Base-by-base conservation (phyloP, 1,140 invertebrate genomes). In the Trichogramma pretiosum region DNA sequence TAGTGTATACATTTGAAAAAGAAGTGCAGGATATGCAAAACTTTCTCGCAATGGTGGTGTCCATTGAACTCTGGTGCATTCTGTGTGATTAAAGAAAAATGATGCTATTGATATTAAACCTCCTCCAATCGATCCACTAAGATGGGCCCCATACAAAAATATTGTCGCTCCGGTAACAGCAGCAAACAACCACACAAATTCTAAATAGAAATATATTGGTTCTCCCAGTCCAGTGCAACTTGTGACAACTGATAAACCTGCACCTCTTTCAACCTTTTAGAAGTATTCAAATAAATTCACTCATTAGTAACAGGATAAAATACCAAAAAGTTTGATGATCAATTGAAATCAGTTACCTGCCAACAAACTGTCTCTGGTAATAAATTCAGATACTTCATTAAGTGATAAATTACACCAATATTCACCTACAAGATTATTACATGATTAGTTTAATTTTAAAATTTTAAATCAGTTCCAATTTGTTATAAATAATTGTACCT, bases 31-130 rank as follows among this genome's bases (percentile, higher is more conserved):
- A 61, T 83, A 87, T 1, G 81, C 85, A 64, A 89, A 85, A 56
- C 82, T 88, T 69, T 93, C 89, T 46, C 89, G 66, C 41, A 90
- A 68, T 8, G 89, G 87, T 1, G 87, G 86, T 0, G 87, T 82
- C 87, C 88, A 91, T 62, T 87, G 84, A 2, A 90, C 83, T 28
- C 89, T 63, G 0, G 87, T 90, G 36, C 77, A 74, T 57, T 90
- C 87, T 3, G 74, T 77, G 63, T 90, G 87, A 62, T 92, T 91
- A 48, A 80, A 85, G 52, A 89, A 83, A 63, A 86, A 90, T 14
- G 78, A 76, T 0, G 76, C 39, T 9, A 81, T 77, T 0, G 83
- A 70, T 17, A 91, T 53, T 2, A 85, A 21, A 2, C 85, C 87
- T 26, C 87, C 85, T 42, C 77, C 62, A 5, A 86, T 59, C 43